phyloP scores from a whole-genome alignment of 2,113 vertebrate genomes.

The Cinclus mexicanus region DNA sequence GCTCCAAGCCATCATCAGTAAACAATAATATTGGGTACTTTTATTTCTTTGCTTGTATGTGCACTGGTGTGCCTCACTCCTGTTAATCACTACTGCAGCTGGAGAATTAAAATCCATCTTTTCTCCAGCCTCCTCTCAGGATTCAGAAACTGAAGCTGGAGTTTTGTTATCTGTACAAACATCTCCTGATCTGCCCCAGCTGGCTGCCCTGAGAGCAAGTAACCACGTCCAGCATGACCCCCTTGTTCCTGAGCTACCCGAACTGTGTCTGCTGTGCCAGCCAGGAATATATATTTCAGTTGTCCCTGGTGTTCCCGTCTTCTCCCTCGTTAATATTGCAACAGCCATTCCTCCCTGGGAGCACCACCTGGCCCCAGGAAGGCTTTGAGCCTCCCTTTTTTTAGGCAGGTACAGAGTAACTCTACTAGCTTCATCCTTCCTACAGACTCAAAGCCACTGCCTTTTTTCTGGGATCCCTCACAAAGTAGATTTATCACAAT shows the following conservation, averaged over 20 bases:
- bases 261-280: not conserved
- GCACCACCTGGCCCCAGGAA: not conserved
- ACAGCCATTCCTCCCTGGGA: not conserved
- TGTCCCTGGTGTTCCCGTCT: not conserved
- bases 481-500: not conserved
- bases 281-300: not conserved
- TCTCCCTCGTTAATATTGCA: not conserved
- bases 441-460: not conserved
- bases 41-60: not conserved
- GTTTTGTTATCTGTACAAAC: not conserved
- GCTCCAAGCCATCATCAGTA: not conserved
- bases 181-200: not conserved
- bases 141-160: not conserved
- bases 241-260: not conserved
- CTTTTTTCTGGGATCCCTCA: not conserved
- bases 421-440: not conserved
- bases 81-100: not conserved
- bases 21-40: not conserved
- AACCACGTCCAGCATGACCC: not conserved
- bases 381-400: slow-evolving; percentile 16
- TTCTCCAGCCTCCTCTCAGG: not conserved
- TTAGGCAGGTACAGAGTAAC: not conserved
- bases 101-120: not conserved
- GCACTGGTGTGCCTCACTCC: not conserved
- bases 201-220: not conserved